These are phyloP conservation scores for Triplophysa rosa DNA, from an alignment of 2,113 vertebrate genomes.

Conservation along the genomic window DNA sequence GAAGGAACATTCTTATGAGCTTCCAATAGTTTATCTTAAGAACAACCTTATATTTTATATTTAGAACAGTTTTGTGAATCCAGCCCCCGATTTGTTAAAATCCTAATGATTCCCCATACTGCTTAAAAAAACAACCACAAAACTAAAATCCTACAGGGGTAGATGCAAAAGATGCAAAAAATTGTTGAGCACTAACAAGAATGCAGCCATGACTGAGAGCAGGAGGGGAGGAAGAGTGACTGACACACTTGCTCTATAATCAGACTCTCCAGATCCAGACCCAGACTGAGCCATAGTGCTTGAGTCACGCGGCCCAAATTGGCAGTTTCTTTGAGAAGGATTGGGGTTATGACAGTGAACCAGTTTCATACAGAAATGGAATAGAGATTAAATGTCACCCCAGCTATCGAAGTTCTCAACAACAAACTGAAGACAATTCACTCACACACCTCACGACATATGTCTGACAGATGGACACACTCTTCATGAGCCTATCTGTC, in stretches of 20 bases:
- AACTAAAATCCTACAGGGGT: background rate
- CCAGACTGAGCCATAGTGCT: slow-evolving; percentile 35
- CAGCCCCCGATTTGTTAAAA: too few species aligned
- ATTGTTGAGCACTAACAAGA: background rate
- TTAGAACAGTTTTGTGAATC: too few species aligned
- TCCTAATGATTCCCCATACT: too few species aligned
- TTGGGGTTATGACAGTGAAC: slow-evolving; percentile 48
- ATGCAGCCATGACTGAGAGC: background rate
- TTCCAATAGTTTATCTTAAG: too few species aligned
- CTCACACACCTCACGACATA: slow-evolving; percentile 28
- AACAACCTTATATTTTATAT: too few species aligned
- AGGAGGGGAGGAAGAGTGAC: slow-evolving; percentile 40
- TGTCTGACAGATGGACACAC: slow-evolving; percentile 23
- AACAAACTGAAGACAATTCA: slow-evolving; percentile 43
- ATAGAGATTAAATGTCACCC: slow-evolving; percentile 54
- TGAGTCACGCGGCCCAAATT: slow-evolving; percentile 54
- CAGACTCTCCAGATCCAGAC: slow-evolving; percentile 47
- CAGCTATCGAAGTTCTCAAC: slow-evolving; percentile 41
- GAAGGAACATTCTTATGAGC: too few species aligned
- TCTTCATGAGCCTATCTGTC: background rate
- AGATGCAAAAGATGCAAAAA: slow-evolving; percentile 6
- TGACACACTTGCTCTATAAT: slow-evolving; percentile 57
- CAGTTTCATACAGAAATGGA: slow-evolving; percentile 50
- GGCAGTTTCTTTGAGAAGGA: slow-evolving; percentile 52
- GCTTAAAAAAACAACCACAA: background rate